Conservation (phyloP, 1,140 invertebrate species). For the Chironomus striatipennis region DNA sequence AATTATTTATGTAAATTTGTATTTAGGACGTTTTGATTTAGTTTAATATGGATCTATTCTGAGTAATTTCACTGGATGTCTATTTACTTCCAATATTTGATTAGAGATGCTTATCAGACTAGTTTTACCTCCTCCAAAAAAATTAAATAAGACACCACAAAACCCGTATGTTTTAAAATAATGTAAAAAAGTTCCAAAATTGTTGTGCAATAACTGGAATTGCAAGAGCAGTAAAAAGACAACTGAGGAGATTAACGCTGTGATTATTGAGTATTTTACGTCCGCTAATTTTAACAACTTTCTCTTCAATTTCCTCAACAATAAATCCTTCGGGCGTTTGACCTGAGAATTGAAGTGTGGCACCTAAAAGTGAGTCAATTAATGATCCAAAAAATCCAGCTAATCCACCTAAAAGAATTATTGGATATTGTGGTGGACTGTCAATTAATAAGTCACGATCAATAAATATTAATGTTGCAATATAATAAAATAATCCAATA, state of each 20-base stretch:
- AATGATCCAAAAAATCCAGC: slow-evolving; percentile 72
- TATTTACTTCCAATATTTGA: too few species aligned
- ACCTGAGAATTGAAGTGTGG: slow-evolving; percentile 80
- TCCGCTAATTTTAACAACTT: slow-evolving; percentile 70
- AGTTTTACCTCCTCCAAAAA: too few species aligned
- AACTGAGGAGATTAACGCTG: slow-evolving; percentile 79
- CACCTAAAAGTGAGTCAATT: slow-evolving; percentile 76
- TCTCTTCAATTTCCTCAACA: slow-evolving; percentile 61
- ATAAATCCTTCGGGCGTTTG: slow-evolving; percentile 47
- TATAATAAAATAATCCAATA: slow-evolving; percentile 66
- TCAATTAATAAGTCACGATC: slow-evolving; percentile 48
- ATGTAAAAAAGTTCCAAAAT: slow-evolving; percentile 43
- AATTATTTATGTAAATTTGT: too few species aligned
- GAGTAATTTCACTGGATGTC: too few species aligned
- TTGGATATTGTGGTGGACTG: slow-evolving; percentile 71
- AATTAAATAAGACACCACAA: too few species aligned
- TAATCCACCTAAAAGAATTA: slow-evolving; percentile 59
- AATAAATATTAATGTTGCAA: slow-evolving; percentile 54
- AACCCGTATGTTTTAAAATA: too few species aligned
- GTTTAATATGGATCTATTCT: too few species aligned
- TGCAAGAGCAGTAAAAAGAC: slow-evolving; percentile 61
- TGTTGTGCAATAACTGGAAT: slow-evolving; percentile 61
- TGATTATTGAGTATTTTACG: slow-evolving; percentile 77
- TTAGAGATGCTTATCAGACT: too few species aligned
- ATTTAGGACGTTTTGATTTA: too few species aligned